These are phyloP conservation scores for Lamprologus callipterus DNA, from an alignment of 2,113 vertebrate species.

Conservation along the genomic window DNA sequence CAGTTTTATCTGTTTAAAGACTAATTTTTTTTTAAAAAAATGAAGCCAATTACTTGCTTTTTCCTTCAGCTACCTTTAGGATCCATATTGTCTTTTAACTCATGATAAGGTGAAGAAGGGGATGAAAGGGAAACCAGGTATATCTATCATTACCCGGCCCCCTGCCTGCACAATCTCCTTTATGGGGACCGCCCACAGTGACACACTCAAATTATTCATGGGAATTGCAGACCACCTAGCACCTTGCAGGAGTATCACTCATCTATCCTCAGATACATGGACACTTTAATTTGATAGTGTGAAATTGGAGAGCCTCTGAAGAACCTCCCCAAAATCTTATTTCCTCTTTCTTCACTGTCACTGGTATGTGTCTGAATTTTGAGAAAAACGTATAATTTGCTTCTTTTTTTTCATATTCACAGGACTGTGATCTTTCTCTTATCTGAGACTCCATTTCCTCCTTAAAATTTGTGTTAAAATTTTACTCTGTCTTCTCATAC, in stretches of 20 bases:
- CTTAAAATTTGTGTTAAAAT: background rate
- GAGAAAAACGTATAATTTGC: constrained; percentile 26
- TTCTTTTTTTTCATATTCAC: constrained; percentile 2
- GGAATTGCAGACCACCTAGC: constrained; percentile 51
- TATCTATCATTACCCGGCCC: constrained; percentile 56
- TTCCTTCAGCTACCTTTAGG: background rate
- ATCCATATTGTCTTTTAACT: constrained; percentile 22
- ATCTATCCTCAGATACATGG: constrained; percentile 53
- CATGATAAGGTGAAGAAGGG: background rate
- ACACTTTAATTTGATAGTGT: constrained; percentile 62
- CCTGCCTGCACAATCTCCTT: constrained; percentile 54
- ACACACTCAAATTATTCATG: constrained; percentile 68
- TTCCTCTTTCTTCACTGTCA: constrained; percentile 34
- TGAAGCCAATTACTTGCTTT: background rate
- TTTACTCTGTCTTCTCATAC: background rate
- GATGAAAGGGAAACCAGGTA: constrained; percentile 27
- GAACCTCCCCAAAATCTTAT: constrained; percentile 49
- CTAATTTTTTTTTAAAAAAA: background rate
- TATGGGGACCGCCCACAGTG: constrained; percentile 58
- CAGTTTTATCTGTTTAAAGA: background rate
- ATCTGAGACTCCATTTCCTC: background rate
- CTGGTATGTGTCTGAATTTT: background rate
- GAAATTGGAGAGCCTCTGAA: constrained; percentile 51
- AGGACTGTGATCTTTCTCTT: background rate
- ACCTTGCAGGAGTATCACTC: constrained; percentile 58